A percentile compares a stretch with the other conserved stretches of the same genome.
phyloP scores from a whole-genome alignment of 2,113 vertebrate genomes.

The Scomber colias region DNA sequence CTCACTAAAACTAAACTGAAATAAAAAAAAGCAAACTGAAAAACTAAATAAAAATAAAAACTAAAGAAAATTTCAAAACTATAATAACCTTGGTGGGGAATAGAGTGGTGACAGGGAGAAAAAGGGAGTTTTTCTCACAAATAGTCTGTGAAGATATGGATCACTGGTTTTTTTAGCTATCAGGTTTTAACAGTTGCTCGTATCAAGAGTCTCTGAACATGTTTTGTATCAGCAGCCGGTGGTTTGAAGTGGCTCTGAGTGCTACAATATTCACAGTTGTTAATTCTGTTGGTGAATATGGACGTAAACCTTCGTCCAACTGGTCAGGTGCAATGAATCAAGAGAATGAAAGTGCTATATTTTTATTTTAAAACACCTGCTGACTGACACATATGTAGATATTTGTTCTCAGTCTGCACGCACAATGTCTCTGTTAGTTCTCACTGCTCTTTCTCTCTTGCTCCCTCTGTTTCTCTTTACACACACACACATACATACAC shows the following conservation, averaged over 20 bases:
- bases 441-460: not conserved
- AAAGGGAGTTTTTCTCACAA: not conserved
- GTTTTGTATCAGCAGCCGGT: not conserved
- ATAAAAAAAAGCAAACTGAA: no score
- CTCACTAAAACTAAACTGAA: no score
- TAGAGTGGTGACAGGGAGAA: not conserved
- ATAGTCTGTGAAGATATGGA: not conserved
- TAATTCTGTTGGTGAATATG: not conserved
- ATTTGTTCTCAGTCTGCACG: not conserved
- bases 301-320: not conserved
- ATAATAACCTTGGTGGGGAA: not conserved
- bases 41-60: no score
- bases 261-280: not conserved
- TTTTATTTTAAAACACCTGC: slow-evolving; percentile 9
- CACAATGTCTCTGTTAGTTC: not conserved
- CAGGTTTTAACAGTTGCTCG: not conserved
- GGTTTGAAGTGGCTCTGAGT: not conserved
- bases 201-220: not conserved
- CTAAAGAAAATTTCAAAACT: no score
- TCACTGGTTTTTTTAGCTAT: not conserved
- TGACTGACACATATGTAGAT: not conserved
- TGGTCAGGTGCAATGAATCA: not conserved
- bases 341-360: not conserved
- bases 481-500: slow-evolving; percentile 37
- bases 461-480: slow-evolving; percentile 14